Conservation (phyloP, 2,113 vertebrate genomes). For the Scophthalmus maximus region DNA sequence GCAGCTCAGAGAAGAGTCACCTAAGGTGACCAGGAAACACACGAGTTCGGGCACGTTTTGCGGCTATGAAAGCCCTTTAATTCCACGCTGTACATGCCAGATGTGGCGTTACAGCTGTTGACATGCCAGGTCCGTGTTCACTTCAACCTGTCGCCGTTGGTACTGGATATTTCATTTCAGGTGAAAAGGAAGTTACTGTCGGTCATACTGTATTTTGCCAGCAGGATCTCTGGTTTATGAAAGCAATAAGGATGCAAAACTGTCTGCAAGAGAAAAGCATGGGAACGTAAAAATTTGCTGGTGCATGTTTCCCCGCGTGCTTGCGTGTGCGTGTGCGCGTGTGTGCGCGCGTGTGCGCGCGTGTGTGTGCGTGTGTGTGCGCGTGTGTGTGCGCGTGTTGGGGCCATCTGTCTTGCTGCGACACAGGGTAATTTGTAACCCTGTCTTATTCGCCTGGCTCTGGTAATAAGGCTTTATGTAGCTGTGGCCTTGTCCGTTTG, state of each 20-base stretch:
- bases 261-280: constrained; percentile 3
- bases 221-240: constrained; percentile 8
- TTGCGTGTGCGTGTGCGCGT: not conserved
- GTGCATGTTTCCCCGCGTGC: not conserved
- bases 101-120: not conserved
- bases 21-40: not conserved
- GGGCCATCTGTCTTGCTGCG: constrained; percentile 30
- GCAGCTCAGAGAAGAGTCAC: constrained; percentile 3
- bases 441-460: constrained; percentile 17
- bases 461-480: constrained; percentile 34
- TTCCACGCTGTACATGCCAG: not conserved
- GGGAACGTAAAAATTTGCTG: not conserved
- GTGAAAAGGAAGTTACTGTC: not conserved
- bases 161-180: constrained; percentile 8
- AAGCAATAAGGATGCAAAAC: constrained; percentile 44
- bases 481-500: constrained; percentile 1
- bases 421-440: constrained; percentile 46
- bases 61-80: not conserved
- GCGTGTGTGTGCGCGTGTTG: not conserved
- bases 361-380: not conserved
- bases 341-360: not conserved
- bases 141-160: not conserved
- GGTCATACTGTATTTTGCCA: not conserved
- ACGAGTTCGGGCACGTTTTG: too few species aligned
- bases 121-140: not conserved